Conservation (phyloP, 1,140 invertebrate species). For the Cardiocondyla obscurior region DNA sequence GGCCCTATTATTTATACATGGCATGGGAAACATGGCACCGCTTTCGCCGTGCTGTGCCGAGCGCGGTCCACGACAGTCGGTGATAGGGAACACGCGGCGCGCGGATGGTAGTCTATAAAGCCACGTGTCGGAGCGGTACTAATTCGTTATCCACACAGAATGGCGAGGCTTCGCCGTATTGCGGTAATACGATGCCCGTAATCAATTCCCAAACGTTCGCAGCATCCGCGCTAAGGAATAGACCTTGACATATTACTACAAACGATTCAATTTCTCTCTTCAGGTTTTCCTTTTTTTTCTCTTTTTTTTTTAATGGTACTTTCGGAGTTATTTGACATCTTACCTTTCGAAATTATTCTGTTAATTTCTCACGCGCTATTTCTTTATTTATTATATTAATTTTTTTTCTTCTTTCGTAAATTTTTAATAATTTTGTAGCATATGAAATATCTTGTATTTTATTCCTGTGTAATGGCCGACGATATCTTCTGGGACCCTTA, state of each 20-base stretch:
- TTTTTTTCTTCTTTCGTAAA: neutral
- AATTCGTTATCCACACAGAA: constrained; percentile 65
- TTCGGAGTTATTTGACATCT: constrained; percentile 5
- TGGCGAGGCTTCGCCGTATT: constrained; percentile 42
- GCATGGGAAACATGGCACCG: constrained; percentile 58
- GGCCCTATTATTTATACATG: constrained; percentile 70
- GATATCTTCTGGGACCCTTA: constrained; percentile 26
- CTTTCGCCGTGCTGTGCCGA: constrained; percentile 29
- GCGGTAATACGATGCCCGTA: neutral
- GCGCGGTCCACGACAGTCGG: constrained; percentile 51
- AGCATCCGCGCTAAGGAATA: constrained; percentile 6
- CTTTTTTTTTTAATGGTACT: no score
- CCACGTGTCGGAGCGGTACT: constrained; percentile 53
- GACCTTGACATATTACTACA: constrained; percentile 18
- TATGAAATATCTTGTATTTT: constrained; percentile 19
- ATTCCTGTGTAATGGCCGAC: neutral
- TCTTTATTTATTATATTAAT: neutral
- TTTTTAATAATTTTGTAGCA: neutral
- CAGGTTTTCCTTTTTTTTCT: no score
- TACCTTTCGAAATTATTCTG: neutral
- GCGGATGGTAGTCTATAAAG: constrained; percentile 69
- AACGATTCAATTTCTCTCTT: neutral
- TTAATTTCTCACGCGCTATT: neutral
- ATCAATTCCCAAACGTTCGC: constrained; percentile 58
- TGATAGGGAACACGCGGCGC: constrained; percentile 58